Conservation (phyloP, 2,888 invertebrate species). For the Atethmia centrago region DNA sequence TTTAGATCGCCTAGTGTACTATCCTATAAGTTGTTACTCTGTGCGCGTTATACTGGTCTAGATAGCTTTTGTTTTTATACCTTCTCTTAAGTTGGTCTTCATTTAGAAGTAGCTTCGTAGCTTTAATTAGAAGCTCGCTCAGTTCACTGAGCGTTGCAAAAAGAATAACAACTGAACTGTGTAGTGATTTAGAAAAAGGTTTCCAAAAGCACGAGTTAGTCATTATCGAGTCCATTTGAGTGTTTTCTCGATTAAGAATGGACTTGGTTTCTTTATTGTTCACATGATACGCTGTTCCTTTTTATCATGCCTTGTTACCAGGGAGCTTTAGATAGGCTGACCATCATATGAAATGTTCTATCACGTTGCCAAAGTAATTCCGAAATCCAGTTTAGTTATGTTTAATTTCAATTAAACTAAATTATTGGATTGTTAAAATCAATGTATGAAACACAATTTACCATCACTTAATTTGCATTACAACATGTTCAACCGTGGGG, state of each 20-base stretch:
- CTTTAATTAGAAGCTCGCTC: slow-evolving; percentile 28
- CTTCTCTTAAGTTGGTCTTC: slow-evolving; percentile 17
- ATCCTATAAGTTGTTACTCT: neutral
- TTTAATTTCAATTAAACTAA: neutral
- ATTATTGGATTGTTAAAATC: neutral
- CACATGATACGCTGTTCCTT: neutral
- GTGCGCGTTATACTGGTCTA: slow-evolving; percentile 45
- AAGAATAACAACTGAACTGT: slow-evolving; percentile 21
- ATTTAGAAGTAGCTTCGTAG: slow-evolving; percentile 32
- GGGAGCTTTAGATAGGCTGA: neutral
- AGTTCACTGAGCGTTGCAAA: slow-evolving; percentile 40
- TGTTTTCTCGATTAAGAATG: slow-evolving; percentile 10
- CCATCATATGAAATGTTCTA: neutral
- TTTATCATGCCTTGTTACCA: neutral
- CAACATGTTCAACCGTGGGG: neutral
- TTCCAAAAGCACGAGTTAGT: slow-evolving; percentile 43
- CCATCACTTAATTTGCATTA: neutral
- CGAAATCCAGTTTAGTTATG: neutral
- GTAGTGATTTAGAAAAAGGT: slow-evolving; percentile 51
- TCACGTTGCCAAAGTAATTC: neutral
- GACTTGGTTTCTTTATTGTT: slow-evolving; percentile 16
- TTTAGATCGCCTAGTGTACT: neutral
- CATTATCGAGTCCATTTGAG: slow-evolving; percentile 42
- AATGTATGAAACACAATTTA: neutral
- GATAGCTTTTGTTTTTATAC: slow-evolving; percentile 48